These are phyloP conservation scores for Lumbricus terrestris DNA, from an alignment of 2,888 invertebrate species.

Conservation along the genomic window DNA sequence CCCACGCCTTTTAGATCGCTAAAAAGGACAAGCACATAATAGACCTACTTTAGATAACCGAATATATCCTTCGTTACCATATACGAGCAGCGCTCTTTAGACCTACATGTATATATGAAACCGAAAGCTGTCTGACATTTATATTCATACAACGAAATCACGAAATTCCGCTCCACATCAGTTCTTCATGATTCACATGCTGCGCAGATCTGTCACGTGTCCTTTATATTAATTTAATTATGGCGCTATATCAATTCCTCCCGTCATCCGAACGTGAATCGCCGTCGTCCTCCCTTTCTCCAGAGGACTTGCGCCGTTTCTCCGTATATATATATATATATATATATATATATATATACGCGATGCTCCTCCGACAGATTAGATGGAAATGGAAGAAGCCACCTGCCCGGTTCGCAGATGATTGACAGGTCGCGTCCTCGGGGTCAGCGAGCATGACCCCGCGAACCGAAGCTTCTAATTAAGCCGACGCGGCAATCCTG, in stretches of 20 bases:
- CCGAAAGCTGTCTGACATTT: not conserved
- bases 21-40: not conserved
- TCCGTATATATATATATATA: too few relatives aligned
- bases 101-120: too few relatives aligned
- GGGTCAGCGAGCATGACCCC: not conserved
- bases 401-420: not conserved
- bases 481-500: not conserved
- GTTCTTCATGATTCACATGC: not conserved
- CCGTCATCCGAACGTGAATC: not conserved
- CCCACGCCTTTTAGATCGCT: too few relatives aligned
- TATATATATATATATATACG: too few relatives aligned
- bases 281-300: not conserved
- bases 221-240: not conserved
- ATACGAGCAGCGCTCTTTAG: not conserved
- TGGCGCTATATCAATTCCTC: not conserved
- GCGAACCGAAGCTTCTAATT: conserved; percentile 3
- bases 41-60: not conserved
- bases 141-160: not conserved
- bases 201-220: not conserved
- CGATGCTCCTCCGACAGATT: not conserved
- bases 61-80: not conserved
- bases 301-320: not conserved
- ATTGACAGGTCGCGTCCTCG: not conserved
- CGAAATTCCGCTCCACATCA: not conserved
- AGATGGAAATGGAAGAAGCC: not conserved